Conservation (phyloP, 2,113 vertebrate genomes). For the Australoheros scitulus region DNA sequence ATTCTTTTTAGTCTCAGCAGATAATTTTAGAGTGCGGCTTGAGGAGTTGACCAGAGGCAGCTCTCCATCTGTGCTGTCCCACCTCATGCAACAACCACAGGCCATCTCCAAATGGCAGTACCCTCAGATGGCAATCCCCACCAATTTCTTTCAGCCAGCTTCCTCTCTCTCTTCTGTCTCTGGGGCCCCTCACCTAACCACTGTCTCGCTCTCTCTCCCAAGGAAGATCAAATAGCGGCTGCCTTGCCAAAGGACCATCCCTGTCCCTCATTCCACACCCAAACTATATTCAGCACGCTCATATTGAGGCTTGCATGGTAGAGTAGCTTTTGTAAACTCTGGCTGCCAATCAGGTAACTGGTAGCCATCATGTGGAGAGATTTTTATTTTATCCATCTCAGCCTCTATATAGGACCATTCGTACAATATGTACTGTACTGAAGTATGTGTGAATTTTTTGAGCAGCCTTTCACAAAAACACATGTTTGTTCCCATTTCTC, state of each 20-base stretch:
- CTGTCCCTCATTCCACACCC: conserved; percentile 51
- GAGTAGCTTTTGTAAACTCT: conserved; percentile 48
- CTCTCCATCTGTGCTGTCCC: conserved; percentile 34
- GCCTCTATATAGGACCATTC: not conserved
- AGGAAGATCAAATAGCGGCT: conserved; percentile 59
- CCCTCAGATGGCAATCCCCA: conserved; percentile 50
- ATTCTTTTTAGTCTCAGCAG: conserved; percentile 2
- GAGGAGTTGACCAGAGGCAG: conserved; percentile 30
- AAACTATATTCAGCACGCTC: conserved; percentile 62
- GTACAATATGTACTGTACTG: not conserved
- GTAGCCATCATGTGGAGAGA: conserved; percentile 17
- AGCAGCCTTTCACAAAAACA: too few species aligned
- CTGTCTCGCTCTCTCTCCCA: conserved; percentile 43
- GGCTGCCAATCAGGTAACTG: conserved; percentile 37
- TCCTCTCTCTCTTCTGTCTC: conserved; percentile 40
- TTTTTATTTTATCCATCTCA: conserved; percentile 8
- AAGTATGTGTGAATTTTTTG: not conserved
- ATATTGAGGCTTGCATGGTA: conserved; percentile 26
- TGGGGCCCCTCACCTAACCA: conserved; percentile 68
- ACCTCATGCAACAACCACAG: conserved; percentile 57
- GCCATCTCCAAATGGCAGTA: conserved; percentile 43
- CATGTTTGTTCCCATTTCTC: too few species aligned
- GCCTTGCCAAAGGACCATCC: conserved; percentile 53
- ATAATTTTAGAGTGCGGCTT: conserved; percentile 52
- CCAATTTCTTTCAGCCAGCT: conserved; percentile 52